phyloP scores from a whole-genome alignment of 2,113 vertebrate genomes.

The Calyptommatus sinebrachiatus region DNA sequence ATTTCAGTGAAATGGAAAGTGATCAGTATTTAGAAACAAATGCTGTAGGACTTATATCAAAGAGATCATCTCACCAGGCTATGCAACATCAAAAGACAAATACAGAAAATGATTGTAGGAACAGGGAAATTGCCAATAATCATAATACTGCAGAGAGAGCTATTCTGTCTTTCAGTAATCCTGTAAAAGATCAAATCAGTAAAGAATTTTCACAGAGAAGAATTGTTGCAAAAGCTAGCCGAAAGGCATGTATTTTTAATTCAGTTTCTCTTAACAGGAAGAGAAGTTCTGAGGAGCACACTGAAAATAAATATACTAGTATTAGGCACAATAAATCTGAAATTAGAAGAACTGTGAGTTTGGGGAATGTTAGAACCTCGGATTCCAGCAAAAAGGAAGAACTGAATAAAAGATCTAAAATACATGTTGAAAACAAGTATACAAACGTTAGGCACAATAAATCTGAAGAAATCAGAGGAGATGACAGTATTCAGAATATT shows the following conservation, averaged over 20 bases:
- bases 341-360: not conserved
- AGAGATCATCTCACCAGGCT: conserved; percentile 21
- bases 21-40: conserved; percentile 1
- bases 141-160: conserved; percentile 17
- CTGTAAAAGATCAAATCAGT: conserved; percentile 24
- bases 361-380: conserved; percentile 11
- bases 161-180: conserved; percentile 17
- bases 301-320: conserved; percentile 1
- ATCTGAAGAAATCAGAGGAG: not conserved
- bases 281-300: conserved; percentile 7
- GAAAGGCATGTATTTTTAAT: conserved; percentile 8
- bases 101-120: conserved; percentile 11
- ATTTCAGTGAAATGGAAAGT: conserved; percentile 23
- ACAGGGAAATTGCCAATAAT: conserved; percentile 8
- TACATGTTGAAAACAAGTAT: conserved; percentile 28
- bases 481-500: conserved; percentile 23
- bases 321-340: conserved; percentile 13
- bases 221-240: conserved; percentile 39
- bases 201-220: conserved; percentile 30
- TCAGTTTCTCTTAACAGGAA: conserved; percentile 25
- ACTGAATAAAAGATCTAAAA: conserved; percentile 10
- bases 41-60: conserved; percentile 32
- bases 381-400: conserved; percentile 13
- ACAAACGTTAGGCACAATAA: conserved; percentile 14
- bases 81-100: conserved; percentile 44